A percentile compares a stretch with the other conserved stretches of the same genome.
Evolutionary conservation across 2,797 vertebrate genomes (phyloP).

Genomic region (Buphagus erythrorhynchus): DNA sequence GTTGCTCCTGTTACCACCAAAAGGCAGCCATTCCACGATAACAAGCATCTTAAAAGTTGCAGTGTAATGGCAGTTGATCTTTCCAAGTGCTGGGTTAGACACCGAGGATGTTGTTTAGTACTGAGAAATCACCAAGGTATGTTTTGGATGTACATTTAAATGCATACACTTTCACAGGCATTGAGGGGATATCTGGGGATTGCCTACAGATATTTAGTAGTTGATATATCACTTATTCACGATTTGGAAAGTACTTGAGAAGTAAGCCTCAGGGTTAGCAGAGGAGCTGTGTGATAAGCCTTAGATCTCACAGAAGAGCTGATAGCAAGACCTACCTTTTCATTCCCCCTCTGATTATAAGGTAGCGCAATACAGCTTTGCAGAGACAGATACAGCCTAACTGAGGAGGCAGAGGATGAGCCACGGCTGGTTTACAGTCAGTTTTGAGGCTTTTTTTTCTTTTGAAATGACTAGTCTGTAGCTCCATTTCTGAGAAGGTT

Average conservation of each 20-base stretch:
- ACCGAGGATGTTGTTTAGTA: background rate
- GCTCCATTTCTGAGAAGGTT: constrained; percentile 13
- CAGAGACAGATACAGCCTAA: background rate
- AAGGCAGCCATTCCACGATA: background rate
- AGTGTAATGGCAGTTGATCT: background rate
- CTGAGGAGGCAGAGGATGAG: background rate
- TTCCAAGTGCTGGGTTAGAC: background rate
- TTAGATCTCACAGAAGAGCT: constrained; percentile 31
- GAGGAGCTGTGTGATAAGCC: constrained; percentile 32
- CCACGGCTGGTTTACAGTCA: background rate
- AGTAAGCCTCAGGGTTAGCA: constrained; percentile 54
- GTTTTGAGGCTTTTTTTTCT: background rate
- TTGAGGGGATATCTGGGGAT: background rate
- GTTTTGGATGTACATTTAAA: constrained; percentile 22
- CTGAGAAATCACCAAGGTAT: background rate
- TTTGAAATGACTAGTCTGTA: background rate
- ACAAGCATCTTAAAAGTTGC: background rate
- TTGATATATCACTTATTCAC: constrained; percentile 39
- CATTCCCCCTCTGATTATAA: background rate
- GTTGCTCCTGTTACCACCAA: background rate
- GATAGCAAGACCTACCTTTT: constrained; percentile 29
- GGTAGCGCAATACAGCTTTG: background rate
- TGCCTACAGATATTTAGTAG: constrained; percentile 51
- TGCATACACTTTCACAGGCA: background rate
- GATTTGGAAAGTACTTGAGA: constrained; percentile 29